Conservation (phyloP, 1,140 invertebrate genomes). For the Hetaerina americana region DNA sequence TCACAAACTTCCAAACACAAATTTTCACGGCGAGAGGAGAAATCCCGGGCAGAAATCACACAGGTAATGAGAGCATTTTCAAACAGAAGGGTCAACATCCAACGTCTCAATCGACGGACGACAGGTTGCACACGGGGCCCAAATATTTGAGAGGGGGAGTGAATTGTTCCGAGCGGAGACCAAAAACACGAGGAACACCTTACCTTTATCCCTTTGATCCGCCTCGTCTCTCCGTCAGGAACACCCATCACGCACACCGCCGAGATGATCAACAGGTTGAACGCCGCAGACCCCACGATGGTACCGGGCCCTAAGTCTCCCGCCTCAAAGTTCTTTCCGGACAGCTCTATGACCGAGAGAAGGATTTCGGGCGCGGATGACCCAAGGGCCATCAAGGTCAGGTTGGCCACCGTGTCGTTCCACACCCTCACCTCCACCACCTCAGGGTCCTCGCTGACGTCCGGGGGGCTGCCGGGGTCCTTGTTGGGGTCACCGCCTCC, state of each 20-base stretch:
- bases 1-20: too few species aligned
- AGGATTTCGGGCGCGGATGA: conserved; percentile 52
- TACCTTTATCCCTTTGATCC: conserved; percentile 40
- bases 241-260: conserved; percentile 43
- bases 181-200: conserved; percentile 5
- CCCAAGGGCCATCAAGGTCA: conserved; percentile 54
- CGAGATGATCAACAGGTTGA: conserved; percentile 45
- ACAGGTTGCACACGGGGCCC: too few species aligned
- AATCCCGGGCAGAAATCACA: too few species aligned
- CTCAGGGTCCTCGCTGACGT: conserved; percentile 5
- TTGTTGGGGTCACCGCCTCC: too few species aligned
- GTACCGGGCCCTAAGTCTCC: conserved; percentile 47
- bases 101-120: too few species aligned
- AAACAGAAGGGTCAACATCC: too few species aligned
- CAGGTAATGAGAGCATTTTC: too few species aligned
- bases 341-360: conserved; percentile 46
- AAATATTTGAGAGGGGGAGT: too few species aligned
- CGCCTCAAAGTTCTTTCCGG: conserved; percentile 37
- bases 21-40: too few species aligned
- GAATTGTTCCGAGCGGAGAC: neutral
- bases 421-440: conserved; percentile 29
- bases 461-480: neutral
- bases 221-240: conserved; percentile 32
- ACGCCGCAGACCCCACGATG: conserved; percentile 53
- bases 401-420: conserved; percentile 54